These are phyloP conservation scores for Acanthoscelides obtectus DNA, from an alignment of 2,888 invertebrate genomes.

Conservation along the genomic window DNA sequence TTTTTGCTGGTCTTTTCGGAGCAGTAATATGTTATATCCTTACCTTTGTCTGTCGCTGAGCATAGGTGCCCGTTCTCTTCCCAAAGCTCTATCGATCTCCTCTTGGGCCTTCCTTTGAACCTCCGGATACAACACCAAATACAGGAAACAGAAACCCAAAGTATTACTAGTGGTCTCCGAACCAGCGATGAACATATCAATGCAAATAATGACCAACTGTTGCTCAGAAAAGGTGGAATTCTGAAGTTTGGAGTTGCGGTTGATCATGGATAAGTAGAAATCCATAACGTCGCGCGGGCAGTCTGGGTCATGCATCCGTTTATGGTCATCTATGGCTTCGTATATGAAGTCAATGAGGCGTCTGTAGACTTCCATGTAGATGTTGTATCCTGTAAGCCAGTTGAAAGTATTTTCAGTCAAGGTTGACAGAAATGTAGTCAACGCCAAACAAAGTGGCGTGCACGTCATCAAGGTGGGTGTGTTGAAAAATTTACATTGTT, in stretches of 20 bases:
- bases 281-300: constrained; percentile 78
- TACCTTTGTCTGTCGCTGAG: constrained; percentile 68
- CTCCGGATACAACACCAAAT: constrained; percentile 65
- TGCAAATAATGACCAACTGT: constrained; percentile 72
- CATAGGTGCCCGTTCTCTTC: constrained; percentile 61
- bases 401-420: too few relatives aligned
- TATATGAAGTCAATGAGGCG: constrained; percentile 68
- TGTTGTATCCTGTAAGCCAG: constrained; percentile 54
- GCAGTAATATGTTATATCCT: too few relatives aligned
- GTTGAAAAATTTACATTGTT: too few relatives aligned
- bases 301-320: constrained; percentile 56
- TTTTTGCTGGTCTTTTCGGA: too few relatives aligned
- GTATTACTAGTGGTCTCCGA: constrained; percentile 82
- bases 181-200: constrained; percentile 85
- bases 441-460: too few relatives aligned
- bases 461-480: too few relatives aligned
- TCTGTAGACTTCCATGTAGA: constrained; percentile 66
- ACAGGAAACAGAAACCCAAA: constrained; percentile 71
- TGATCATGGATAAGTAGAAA: constrained; percentile 66
- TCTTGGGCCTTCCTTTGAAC: constrained; percentile 71
- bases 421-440: too few relatives aligned
- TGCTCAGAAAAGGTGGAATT: constrained; percentile 56
- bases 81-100: constrained; percentile 73
- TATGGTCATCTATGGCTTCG: constrained; percentile 67
- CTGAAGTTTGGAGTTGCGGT: constrained; percentile 50